Evolutionary conservation across 2,113 vertebrate species (phyloP), one percentile per base, ranked within the genome.

Genomic region (Protobothrops mucrosquamatus): DNA sequence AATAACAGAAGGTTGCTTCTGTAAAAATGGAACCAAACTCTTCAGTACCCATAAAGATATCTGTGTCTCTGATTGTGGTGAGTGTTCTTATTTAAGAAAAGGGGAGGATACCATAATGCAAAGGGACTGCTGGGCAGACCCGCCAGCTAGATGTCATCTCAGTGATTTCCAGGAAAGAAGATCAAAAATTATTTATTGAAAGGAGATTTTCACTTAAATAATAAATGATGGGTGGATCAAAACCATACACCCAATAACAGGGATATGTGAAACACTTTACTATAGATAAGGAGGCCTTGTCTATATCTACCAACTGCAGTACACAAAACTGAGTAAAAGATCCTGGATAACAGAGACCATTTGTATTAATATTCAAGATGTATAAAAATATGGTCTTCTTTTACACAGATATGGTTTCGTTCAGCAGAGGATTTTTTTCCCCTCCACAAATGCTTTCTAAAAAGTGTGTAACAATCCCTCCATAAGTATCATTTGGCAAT

Each of bases 1-100:
- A 22, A 59, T 96, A 54, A 96, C 94, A 0, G 99, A 99, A 96
- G 99, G 99, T 9, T 99, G 99, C 94, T 99, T 98, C 97, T 99
- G 99, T 93, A 97, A 97, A 0, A 3, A 92, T 0, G 97, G 95
- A 93, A 95, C 51, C 57, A 96, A 29, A 0, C 95, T 98, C 0
- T 94, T 98, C 93, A 98, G 95, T 94, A 10, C 92, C 2, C 94
- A 95, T 56, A 57, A 93, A 1, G 95, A 93, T 88, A 93, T 46
- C 6, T 99, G 98, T 94, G 98, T 98, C 43, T 6, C 89, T 18
- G 95, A 96, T 26, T 98, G 98, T 18, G 69, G 98, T 98, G 96
- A 97, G 98, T 95, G 54, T 89, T 22, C 74, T 92, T 51, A 91
- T 85, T 2, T 86, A 23, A 93, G 43, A 20, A n/a, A 7, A 85